A percentile compares a stretch with the other conserved stretches of the same genome.
These are phyloP conservation scores for Capricornis sumatraensis DNA, from an alignment of 2,113 vertebrate genomes.

Conservation along the genomic window DNA sequence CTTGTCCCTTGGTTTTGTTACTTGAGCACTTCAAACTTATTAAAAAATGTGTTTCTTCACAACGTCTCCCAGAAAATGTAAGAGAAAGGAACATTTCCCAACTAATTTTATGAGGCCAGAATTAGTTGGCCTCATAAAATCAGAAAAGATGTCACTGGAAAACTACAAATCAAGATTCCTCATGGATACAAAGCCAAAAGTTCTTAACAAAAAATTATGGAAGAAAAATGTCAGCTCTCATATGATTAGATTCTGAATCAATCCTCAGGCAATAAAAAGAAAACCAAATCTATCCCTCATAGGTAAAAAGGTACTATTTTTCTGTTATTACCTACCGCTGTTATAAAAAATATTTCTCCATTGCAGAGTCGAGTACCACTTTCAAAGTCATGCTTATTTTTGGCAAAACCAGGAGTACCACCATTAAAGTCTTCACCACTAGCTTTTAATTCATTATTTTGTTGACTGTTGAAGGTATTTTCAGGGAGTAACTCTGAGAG, in stretches of 20 bases:
- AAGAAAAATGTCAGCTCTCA: not conserved
- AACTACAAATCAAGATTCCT: not conserved
- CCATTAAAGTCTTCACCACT: not conserved
- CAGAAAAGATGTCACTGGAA: not conserved
- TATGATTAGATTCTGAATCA: not conserved
- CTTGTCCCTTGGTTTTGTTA: not conserved
- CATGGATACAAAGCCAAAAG: not conserved
- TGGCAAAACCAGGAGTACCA: not conserved
- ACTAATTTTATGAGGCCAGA: not conserved
- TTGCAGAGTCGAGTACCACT: constrained; percentile 84
- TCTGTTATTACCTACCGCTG: constrained; percentile 67
- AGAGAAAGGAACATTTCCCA: not conserved
- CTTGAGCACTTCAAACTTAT: not conserved
- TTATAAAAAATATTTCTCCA: constrained; percentile 90
- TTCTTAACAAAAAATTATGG: not conserved
- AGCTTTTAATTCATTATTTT: not conserved
- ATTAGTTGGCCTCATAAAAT: not conserved
- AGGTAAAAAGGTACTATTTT: not conserved
- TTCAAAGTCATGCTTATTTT: constrained; percentile 3
- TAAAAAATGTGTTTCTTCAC: not conserved
- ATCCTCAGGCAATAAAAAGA: not conserved
- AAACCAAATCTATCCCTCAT: not conserved
- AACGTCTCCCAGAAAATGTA: not conserved
- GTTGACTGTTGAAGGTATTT: not conserved
- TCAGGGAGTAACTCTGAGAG: constrained; percentile 73